These are phyloP conservation scores for Lineus longissimus DNA, from an alignment of 1,140 invertebrate species.

Conservation along the genomic window DNA sequence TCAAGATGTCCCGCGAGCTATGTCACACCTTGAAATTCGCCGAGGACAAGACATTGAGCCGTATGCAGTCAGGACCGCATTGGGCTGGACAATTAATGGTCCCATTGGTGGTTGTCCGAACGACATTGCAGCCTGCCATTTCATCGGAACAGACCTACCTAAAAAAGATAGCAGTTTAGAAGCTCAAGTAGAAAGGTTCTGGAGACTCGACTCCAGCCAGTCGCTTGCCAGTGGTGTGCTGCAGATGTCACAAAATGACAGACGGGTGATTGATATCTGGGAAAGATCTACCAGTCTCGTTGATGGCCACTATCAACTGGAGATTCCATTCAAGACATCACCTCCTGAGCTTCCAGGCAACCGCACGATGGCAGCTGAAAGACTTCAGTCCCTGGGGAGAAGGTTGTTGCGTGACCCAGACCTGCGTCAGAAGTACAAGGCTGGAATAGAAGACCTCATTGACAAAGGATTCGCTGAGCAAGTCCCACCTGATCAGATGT, in stretches of 20 bases:
- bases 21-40: background rate
- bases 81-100: background rate
- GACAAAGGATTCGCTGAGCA: background rate
- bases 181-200: too few relatives aligned
- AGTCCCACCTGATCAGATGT: background rate
- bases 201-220: too few relatives aligned
- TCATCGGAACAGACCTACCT: too few relatives aligned
- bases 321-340: constrained; percentile 1
- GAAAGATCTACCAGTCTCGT: background rate
- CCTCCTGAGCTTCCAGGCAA: background rate
- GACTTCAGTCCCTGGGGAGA: background rate
- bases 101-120: background rate
- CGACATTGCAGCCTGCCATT: too few relatives aligned
- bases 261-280: background rate
- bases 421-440: background rate
- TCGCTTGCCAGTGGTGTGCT: too few relatives aligned
- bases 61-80: background rate
- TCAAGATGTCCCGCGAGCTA: background rate
- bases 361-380: background rate
- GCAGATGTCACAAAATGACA: background rate
- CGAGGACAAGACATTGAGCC: background rate
- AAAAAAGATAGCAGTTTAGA: too few relatives aligned
- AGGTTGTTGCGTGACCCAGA: background rate
- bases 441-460: constrained; percentile 3
- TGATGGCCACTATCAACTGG: background rate